Base-by-base conservation (phyloP, 2,797 vertebrate species). In the Lutra lutra region DNA sequence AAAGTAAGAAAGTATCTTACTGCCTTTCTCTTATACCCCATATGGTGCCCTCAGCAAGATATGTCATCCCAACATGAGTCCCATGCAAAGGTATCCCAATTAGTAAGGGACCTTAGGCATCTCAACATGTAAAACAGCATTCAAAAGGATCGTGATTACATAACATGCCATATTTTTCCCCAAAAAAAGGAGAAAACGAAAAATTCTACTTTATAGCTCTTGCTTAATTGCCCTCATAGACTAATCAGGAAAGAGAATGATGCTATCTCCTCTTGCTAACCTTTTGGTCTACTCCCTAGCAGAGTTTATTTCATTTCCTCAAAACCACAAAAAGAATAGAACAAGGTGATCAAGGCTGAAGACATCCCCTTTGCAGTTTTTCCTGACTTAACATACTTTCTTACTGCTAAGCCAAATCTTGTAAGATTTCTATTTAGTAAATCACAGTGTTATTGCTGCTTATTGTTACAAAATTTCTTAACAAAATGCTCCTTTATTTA, bases 231-330 rank as follows among this genome's bases (percentile, higher is more conserved):
- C 51, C 54, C 21, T 89, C 46, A 68, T 85, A 75, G 73, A 89
- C 86, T 95, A 95, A 5, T 98, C 97, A 95, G 40, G 62, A 86
- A 51, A 29, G 13, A 21, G 66, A 77, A 96, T 79, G 91, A 87
- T 97, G 60, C 80, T 97, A 2, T 85, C 97, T 88, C 95, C 96
- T 97, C 89, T 96, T 89, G 94, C 93, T 98, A 98, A 98, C 96
- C 97, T 97, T 98, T 98, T 98, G 94, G 95, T 98, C 96, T 98
- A 29, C 68, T 97, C 95, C 32, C 83, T 91, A 98, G 97, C 77
- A 97, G 58, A 93, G 96, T 97, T 98, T 98, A 84, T 83, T 96
- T 96, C 86, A 96, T 97, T 97, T 97, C 94, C 95, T 96, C 77
- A 85, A 96, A 95, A 95, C 92, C 94, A 97, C 96, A 97, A 84